A percentile compares a stretch with the other conserved stretches of the same genome.
Evolutionary conservation across 2,888 invertebrate genomes (phyloP).

Genomic region (Apamea sordens): DNA sequence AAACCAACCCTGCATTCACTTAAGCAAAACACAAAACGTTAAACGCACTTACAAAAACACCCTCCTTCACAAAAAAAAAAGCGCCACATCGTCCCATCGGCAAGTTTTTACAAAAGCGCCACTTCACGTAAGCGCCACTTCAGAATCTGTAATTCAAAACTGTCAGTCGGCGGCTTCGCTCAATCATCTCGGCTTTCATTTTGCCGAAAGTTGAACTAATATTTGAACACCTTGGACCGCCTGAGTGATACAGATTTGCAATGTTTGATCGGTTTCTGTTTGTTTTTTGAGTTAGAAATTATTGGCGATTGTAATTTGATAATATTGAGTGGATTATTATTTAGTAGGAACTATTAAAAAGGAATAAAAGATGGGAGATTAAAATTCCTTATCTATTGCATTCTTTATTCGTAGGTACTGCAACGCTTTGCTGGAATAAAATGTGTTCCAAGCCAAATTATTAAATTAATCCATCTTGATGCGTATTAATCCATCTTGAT

Average conservation of each 20-base stretch:
- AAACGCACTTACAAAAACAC: neutral
- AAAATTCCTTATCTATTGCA: neutral
- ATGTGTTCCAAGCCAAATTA: neutral
- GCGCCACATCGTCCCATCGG: conserved; percentile 14
- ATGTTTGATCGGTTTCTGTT: conserved; percentile 44
- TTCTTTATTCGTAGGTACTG: too few relatives aligned
- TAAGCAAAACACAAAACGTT: neutral
- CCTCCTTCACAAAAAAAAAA: neutral
- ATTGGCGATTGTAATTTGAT: conserved; percentile 54
- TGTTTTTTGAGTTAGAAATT: conserved; percentile 23
- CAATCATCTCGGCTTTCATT: conserved; percentile 74
- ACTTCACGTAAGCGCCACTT: conserved; percentile 62
- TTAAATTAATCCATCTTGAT: neutral
- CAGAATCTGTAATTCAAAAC: conserved; percentile 60
- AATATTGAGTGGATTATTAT: neutral
- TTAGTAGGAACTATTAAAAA: neutral
- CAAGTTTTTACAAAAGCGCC: conserved; percentile 59
- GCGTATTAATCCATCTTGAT: neutral
- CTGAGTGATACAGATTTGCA: conserved; percentile 56
- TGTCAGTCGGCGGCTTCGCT: conserved; percentile 65
- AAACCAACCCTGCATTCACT: neutral
- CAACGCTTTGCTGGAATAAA: neutral
- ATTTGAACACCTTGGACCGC: conserved; percentile 81
- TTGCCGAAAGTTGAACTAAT: conserved; percentile 76
- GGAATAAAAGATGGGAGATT: neutral